These are phyloP conservation scores for Drosophila takahashii DNA, from an alignment of 1,140 invertebrate species.

Conservation along the genomic window DNA sequence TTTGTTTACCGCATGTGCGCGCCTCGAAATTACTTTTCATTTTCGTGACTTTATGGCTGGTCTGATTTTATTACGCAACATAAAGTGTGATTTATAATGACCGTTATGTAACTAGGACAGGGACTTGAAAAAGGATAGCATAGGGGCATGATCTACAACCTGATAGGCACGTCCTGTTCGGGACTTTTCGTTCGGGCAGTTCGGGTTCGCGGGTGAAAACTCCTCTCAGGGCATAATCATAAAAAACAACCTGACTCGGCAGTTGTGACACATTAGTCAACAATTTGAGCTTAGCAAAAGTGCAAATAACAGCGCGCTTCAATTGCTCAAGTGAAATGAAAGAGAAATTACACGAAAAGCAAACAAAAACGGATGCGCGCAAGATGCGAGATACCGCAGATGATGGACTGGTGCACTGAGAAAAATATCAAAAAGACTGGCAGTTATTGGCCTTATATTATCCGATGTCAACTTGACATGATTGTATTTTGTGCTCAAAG, in stretches of 20 bases:
- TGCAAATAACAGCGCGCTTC: conserved; percentile 82
- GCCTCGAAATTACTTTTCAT: conserved; percentile 81
- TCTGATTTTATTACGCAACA: conserved; percentile 69
- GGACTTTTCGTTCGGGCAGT: conserved; percentile 1
- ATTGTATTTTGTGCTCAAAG: too few species aligned
- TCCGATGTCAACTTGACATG: background rate
- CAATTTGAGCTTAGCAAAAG: conserved; percentile 84
- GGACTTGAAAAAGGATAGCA: conserved; percentile 7
- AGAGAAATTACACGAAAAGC: conserved; percentile 81
- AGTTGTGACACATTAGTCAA: conserved; percentile 84
- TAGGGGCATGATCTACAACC: conserved; percentile 6
- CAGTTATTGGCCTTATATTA: too few species aligned
- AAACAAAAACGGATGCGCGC: conserved; percentile 75
- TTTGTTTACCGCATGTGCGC: conserved; percentile 76
- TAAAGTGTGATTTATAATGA: conserved; percentile 58
- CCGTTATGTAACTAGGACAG: conserved; percentile 52
- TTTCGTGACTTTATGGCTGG: conserved; percentile 69
- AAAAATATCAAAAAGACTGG: background rate
- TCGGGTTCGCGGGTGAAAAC: conserved; percentile 56
- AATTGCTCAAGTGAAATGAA: conserved; percentile 84
- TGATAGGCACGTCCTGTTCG: conserved; percentile 60
- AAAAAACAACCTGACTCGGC: conserved; percentile 68
- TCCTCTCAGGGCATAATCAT: conserved; percentile 29
- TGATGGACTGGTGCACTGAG: conserved; percentile 32
- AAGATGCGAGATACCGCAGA: conserved; percentile 49